phyloP scores from a whole-genome alignment of 2,113 vertebrate species.

The Misgurnus mizolepis region DNA sequence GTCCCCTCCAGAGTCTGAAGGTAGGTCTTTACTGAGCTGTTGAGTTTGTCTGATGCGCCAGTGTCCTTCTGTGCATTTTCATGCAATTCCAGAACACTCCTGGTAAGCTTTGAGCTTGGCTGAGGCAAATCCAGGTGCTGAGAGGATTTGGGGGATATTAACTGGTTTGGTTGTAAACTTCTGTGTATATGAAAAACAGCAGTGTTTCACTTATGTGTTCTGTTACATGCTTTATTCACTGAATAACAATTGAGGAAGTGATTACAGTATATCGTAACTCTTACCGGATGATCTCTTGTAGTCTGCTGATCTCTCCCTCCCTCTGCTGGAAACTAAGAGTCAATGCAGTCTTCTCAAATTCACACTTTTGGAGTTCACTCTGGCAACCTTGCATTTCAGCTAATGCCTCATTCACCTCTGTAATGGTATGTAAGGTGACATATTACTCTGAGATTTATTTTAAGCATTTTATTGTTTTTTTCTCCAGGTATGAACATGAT shows the following conservation, averaged over 20 bases:
- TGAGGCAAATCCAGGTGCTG: constrained; percentile 62
- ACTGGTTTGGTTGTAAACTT: constrained; percentile 77
- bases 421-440: not conserved
- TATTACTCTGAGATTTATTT: too few species aligned
- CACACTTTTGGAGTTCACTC: constrained; percentile 76
- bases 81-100: constrained; percentile 73
- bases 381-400: constrained; percentile 75
- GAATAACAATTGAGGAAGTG: not conserved
- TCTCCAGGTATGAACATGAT: not conserved
- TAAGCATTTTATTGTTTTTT: not conserved
- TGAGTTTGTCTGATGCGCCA: constrained; percentile 53
- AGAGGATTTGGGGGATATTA: constrained; percentile 74
- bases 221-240: not conserved
- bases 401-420: constrained; percentile 61
- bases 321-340: constrained; percentile 76
- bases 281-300: constrained; percentile 81
- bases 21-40: constrained; percentile 75
- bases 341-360: constrained; percentile 81
- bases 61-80: constrained; percentile 73
- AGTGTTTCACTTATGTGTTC: not conserved
- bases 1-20: constrained; percentile 75
- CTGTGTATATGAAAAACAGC: constrained; percentile 60
- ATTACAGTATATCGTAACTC: not conserved
- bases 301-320: constrained; percentile 78
- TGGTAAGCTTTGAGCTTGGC: constrained; percentile 71